These are phyloP conservation scores for Danio albolineatus DNA, from an alignment of 2,797 vertebrate genomes.

Conservation along the genomic window DNA sequence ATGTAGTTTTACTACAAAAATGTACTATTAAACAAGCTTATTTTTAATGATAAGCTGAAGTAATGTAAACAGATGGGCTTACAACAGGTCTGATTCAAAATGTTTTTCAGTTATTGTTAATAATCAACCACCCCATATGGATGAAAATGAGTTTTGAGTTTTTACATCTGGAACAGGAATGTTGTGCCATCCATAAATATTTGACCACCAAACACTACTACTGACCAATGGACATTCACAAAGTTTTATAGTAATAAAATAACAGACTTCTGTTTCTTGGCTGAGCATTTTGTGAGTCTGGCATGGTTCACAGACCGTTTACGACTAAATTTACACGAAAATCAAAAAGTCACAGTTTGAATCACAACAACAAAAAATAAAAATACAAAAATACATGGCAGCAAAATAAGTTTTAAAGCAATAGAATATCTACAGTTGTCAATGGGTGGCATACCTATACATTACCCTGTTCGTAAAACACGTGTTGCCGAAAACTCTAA, in stretches of 20 bases:
- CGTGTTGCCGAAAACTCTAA: not conserved
- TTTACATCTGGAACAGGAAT: no score
- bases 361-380: not conserved
- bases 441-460: not conserved
- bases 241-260: not conserved
- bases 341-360: not conserved
- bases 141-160: no score
- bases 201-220: not conserved
- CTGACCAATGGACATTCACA: not conserved
- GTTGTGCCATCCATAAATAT: not conserved
- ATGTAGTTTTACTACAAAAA: no score
- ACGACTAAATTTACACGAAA: not conserved
- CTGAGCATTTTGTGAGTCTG: not conserved
- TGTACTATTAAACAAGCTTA: no score
- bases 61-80: no score
- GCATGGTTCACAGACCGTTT: not conserved
- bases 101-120: no score
- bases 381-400: not conserved
- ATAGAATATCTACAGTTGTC: not conserved
- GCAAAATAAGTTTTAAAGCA: not conserved
- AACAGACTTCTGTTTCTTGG: not conserved
- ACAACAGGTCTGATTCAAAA: no score
- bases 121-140: no score
- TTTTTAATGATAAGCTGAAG: no score
- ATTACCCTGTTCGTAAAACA: not conserved